Conservation (phyloP, 1,140 invertebrate species). For the Centruroides sculpturatus region DNA sequence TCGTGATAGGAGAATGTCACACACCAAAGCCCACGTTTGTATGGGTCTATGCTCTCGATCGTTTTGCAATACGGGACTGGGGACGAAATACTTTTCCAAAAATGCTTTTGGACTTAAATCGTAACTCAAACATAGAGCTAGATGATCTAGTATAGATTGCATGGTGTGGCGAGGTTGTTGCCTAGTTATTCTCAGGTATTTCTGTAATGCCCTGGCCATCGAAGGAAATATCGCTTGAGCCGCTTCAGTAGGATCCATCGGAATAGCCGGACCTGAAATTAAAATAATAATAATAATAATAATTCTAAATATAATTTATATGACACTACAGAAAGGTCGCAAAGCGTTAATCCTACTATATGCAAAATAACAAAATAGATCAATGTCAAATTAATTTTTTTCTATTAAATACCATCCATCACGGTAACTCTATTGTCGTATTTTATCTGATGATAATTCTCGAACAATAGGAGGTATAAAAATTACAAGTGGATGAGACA, state of each 20-base stretch:
- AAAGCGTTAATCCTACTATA: too few species aligned
- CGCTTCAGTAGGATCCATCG: slow-evolving; percentile 85
- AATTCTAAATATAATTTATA: too few species aligned
- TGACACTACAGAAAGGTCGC: too few species aligned
- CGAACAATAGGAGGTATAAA: too few species aligned
- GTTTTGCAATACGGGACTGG: slow-evolving; percentile 49
- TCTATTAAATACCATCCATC: too few species aligned
- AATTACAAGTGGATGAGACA: too few species aligned
- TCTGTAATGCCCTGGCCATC: slow-evolving; percentile 85
- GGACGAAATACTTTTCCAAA: slow-evolving; percentile 68
- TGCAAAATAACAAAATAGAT: too few species aligned
- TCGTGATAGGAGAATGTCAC: slow-evolving; percentile 72
- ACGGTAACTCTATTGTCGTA: too few species aligned
- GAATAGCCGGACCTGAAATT: slow-evolving; percentile 35
- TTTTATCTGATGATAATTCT: too few species aligned
- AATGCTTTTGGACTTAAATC: slow-evolving; percentile 88
- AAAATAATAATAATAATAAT: too few species aligned
- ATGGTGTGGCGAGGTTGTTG: slow-evolving; percentile 91
- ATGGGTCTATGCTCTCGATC: slow-evolving; percentile 24
- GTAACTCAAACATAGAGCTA: slow-evolving; percentile 77
- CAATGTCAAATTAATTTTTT: too few species aligned
- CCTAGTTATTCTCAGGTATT: slow-evolving; percentile 84
- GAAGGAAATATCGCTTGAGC: slow-evolving; percentile 95
- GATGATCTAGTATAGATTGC: slow-evolving; percentile 71
- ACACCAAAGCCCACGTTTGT: slow-evolving; percentile 86